Base-by-base conservation (phyloP, 2,113 vertebrate species). In the Ictalurus punctatus region DNA sequence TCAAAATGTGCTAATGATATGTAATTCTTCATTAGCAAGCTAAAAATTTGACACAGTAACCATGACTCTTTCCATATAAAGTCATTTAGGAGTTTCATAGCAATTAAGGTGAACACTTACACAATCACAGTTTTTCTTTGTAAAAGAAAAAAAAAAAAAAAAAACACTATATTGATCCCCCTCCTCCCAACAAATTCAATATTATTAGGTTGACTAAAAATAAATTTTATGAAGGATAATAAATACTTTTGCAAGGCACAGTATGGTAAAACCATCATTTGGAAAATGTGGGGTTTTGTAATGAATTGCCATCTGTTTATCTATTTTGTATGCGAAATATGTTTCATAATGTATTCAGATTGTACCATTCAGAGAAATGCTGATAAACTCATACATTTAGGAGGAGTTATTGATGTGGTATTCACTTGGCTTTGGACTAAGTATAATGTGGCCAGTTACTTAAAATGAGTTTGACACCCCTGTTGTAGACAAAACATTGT, bases 401-500 rank as follows among this genome's bases (percentile, higher is more conserved):
- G 21, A 44, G 34, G 69, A 40, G 37, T 12, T 76, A 16, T 17
- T 73, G 19, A 76, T 16, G 44, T 52, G 23, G n/a, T 52, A 16
- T n/a, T 37, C 19, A 40, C 19, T 44, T 40, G 40, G 16, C 34
- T 7, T 27, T 82, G 30, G 54, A 59, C 5, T 13, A 25, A 27
- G 9, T 63, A 12, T 37, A 16, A 27, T 6, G 21, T 25, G 56
- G 21, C 19, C 81, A 4, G 21, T 61, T 59, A 83, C 21, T 2
- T 23, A 21, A 61, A 59, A 37, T 37, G 21, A 40, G 19, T 83
- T 63, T 83, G 81, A 83, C 81, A 40, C 81, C 81, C 58, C 81
- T 85, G 63, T 21, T 30, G 83, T 81, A 85, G 91, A 80, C 52
- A 83, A 86, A 59, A 83, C 61, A 88, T 56, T 44, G 87, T 92